A percentile compares a stretch with the other conserved stretches of the same genome.
Conservation (phyloP, 2,888 invertebrate genomes). For the Tribolium freemani region DNA sequence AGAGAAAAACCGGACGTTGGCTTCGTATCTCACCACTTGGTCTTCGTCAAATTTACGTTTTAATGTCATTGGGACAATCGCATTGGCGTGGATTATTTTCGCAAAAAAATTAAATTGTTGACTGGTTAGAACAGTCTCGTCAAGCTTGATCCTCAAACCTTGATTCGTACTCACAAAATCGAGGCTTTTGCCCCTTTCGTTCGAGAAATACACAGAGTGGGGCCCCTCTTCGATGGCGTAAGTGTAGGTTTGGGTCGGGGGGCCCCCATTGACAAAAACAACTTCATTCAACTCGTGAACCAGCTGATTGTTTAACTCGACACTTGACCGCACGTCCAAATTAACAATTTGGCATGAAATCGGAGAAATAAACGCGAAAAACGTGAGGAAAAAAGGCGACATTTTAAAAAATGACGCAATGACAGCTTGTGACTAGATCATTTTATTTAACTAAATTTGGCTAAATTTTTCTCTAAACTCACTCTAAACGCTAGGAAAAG, state of each 20-base stretch:
- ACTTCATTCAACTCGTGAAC: not conserved
- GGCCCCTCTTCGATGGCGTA: not conserved
- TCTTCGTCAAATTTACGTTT: constrained; percentile 27
- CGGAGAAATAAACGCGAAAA: not conserved
- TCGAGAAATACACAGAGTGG: not conserved
- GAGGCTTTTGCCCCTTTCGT: not conserved
- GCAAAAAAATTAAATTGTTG: not conserved
- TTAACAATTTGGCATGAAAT: constrained; percentile 13
- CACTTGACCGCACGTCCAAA: not conserved
- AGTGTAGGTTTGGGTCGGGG: not conserved
- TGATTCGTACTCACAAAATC: not conserved
- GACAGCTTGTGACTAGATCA: not conserved
- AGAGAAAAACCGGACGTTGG: constrained; percentile 52
- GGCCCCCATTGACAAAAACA: not conserved
- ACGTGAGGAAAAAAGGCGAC: not conserved
- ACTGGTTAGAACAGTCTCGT: not conserved
- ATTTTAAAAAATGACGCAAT: not conserved
- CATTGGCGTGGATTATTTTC: constrained; percentile 1
- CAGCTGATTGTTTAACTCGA: constrained; percentile 13
- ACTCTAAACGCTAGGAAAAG: constrained; percentile 76
- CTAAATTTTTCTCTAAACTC: constrained; percentile 65
- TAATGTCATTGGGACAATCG: constrained; percentile 14
- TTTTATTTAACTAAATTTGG: constrained; percentile 28
- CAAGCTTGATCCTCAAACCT: not conserved
- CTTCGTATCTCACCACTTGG: constrained; percentile 45